phyloP scores from a whole-genome alignment of 2,113 vertebrate species.

The Periophthalmus modestus region DNA sequence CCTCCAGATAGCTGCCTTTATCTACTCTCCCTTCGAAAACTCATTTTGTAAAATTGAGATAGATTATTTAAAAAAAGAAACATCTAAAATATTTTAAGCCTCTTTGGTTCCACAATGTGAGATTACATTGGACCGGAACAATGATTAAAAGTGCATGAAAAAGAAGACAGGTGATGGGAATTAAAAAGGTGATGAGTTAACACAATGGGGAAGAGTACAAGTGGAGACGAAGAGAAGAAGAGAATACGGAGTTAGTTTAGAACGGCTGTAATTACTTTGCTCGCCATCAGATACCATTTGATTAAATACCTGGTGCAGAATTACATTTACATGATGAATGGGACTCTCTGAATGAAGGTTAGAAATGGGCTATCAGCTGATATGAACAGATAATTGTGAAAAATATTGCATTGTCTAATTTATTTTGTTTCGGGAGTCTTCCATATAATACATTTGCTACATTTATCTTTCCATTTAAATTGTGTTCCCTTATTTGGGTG shows the following conservation, averaged over 20 bases:
- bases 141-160: slow-evolving; percentile 38
- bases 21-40: slow-evolving; percentile 19
- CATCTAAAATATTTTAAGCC: slow-evolving; percentile 43
- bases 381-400: slow-evolving; percentile 83
- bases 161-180: slow-evolving; percentile 19
- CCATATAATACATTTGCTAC: slow-evolving; percentile 48
- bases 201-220: slow-evolving; percentile 20
- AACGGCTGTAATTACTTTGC: slow-evolving; percentile 87
- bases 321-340: slow-evolving; percentile 94
- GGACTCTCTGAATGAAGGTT: slow-evolving; percentile 82
- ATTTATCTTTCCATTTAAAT: slow-evolving; percentile 77
- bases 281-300: slow-evolving; percentile 87
- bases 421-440: slow-evolving; percentile 81
- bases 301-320: slow-evolving; percentile 93
- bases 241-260: slow-evolving; percentile 70
- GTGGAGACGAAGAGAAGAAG: slow-evolving; percentile 14
- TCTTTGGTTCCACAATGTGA: slow-evolving; percentile 51
- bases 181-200: slow-evolving; percentile 42
- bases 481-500: slow-evolving; percentile 13
- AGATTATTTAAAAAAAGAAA: slow-evolving; percentile 39
- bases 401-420: slow-evolving; percentile 85
- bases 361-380: slow-evolving; percentile 84
- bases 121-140: slow-evolving; percentile 57
- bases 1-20: slow-evolving; percentile 39
- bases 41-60: slow-evolving; percentile 55